A percentile compares a stretch with the other conserved stretches of the same genome.
Conservation (phyloP, 2,888 invertebrate species). For the Drosophila siamana region DNA sequence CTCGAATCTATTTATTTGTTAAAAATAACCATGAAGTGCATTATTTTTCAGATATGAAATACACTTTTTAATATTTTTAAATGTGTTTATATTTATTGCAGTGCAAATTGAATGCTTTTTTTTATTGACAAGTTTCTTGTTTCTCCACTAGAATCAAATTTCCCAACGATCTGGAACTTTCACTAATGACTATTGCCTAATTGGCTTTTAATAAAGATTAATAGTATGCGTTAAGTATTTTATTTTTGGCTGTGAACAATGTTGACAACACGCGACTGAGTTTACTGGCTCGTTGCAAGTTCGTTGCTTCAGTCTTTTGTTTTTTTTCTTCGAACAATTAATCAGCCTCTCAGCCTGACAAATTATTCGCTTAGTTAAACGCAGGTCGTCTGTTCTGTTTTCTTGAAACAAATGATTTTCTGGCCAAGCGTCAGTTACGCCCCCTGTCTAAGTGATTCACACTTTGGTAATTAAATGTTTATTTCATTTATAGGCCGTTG, state of each 20-base stretch:
- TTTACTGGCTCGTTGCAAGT: conserved; percentile 52
- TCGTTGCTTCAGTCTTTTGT: conserved; percentile 78
- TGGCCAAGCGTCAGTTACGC: conserved; percentile 22
- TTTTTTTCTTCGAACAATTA: conserved; percentile 45
- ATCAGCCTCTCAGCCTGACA: conserved; percentile 30
- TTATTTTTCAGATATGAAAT: neutral
- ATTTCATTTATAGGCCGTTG: conserved; percentile 34
- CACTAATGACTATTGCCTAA: neutral
- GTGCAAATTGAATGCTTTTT: neutral
- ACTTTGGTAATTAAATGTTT: conserved; percentile 14
- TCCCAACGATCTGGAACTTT: neutral
- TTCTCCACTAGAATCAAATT: neutral
- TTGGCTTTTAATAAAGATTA: conserved; percentile 58
- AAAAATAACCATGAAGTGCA: neutral
- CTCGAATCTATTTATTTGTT: neutral
- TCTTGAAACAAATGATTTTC: conserved; percentile 37
- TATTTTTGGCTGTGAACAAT: conserved; percentile 21
- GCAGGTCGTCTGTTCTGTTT: conserved; percentile 29
- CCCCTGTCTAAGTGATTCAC: conserved; percentile 26
- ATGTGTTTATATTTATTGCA: neutral
- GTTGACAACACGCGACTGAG: conserved; percentile 10
- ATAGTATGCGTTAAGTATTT: conserved; percentile 64
- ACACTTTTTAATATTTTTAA: neutral
- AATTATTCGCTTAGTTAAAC: conserved; percentile 31
- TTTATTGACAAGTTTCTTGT: neutral